Percentiles rank a stretch among this genome's conserved stretches.
Conservation (phyloP, 2,113 vertebrate species). For the Bubalus kerabau region DNA sequence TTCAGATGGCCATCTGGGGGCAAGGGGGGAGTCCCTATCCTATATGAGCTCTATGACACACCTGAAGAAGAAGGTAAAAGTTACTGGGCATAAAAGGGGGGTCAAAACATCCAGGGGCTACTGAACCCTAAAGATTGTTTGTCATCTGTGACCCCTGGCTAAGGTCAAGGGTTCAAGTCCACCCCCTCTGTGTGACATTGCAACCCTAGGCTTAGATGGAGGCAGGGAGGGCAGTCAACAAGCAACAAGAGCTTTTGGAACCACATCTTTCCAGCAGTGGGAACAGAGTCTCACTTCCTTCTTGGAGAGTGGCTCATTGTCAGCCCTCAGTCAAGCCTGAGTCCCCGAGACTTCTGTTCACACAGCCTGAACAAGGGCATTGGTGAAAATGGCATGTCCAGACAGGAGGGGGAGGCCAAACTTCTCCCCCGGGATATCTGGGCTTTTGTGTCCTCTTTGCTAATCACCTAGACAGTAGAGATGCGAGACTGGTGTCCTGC, state of each 20-base stretch:
- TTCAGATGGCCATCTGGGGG: neutral
- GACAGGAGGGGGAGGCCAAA: neutral
- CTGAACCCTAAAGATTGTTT: neutral
- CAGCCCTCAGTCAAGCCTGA: neutral
- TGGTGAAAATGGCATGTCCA: neutral
- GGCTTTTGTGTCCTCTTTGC: neutral
- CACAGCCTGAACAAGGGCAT: neutral
- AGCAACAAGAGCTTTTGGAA: neutral
- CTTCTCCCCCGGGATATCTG: neutral
- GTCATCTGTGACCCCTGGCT: neutral
- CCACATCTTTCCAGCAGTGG: neutral
- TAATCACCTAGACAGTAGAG: neutral
- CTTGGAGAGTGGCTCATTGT: neutral
- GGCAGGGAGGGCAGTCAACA: too few species aligned
- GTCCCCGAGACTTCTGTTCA: neutral
- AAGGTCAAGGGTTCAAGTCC: neutral
- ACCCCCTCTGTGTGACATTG: neutral
- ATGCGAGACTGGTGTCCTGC: neutral
- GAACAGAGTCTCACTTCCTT: neutral
- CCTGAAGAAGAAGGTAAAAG: neutral
- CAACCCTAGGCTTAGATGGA: fast-evolving
- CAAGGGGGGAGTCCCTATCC: neutral
- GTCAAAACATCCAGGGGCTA: neutral
- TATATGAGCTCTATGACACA: neutral
- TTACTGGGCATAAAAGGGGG: too few species aligned